These are phyloP conservation scores for Dolichotis patagonum DNA, from an alignment of 2,113 vertebrate species.

Conservation along the genomic window DNA sequence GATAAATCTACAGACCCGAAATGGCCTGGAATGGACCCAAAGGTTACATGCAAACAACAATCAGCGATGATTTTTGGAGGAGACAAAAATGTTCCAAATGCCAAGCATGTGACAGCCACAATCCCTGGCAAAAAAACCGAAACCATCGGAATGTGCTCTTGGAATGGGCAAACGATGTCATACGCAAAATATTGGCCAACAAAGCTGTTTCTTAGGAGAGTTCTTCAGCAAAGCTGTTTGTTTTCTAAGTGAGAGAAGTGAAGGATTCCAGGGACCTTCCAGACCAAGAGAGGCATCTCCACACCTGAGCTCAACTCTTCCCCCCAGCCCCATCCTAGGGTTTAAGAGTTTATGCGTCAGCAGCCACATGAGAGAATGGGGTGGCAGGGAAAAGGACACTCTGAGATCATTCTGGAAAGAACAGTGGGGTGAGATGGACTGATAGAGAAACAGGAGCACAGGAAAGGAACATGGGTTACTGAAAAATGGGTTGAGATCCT, in stretches of 20 bases:
- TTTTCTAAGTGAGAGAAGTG: not conserved
- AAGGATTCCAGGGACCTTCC: not conserved
- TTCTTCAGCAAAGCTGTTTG: not conserved
- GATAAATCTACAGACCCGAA: rapidly evolving
- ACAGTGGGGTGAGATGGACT: rapidly evolving
- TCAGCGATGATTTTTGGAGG: not conserved
- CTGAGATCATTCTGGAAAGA: too few relatives aligned
- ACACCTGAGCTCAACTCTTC: rapidly evolving
- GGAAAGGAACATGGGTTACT: not conserved
- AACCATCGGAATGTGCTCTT: rapidly evolving
- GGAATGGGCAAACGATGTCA: rapidly evolving
- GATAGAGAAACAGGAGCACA: not conserved
- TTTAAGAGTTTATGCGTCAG: not conserved
- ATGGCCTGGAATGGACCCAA: rapidly evolving
- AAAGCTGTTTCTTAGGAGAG: not conserved
- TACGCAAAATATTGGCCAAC: not conserved
- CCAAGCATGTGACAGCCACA: rapidly evolving
- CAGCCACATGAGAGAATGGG: rapidly evolving
- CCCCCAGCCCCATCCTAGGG: too few relatives aligned
- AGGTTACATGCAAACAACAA: rapidly evolving
- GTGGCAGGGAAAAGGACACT: rapidly evolving
- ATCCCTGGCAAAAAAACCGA: too few relatives aligned
- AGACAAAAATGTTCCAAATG: not conserved
- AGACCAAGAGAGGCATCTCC: too few relatives aligned
- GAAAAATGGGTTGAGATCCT: too few relatives aligned